Evolutionary conservation across 1,140 invertebrate genomes (phyloP).

Genomic region (Ridgeia piscesae): DNA sequence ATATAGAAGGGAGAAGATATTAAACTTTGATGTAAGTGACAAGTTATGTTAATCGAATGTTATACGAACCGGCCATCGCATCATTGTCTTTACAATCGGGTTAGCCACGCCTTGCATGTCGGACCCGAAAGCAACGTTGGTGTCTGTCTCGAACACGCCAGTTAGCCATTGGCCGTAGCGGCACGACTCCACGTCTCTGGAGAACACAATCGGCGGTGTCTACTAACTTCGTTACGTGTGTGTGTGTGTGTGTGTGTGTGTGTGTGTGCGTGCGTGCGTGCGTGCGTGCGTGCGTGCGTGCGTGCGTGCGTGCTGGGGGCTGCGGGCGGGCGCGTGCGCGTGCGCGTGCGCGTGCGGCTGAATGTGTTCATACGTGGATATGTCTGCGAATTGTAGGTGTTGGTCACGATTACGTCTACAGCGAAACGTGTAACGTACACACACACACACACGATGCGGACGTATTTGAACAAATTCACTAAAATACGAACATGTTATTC

Average conservation of each 20-base stretch:
- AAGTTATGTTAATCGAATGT: neutral
- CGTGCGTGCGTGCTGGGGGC: neutral
- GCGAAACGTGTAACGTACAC: no score
- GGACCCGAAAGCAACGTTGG: neutral
- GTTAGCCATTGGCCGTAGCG: neutral
- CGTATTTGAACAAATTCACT: no score
- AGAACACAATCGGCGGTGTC: neutral
- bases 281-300: neutral
- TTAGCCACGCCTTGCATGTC: neutral
- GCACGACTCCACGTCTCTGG: neutral
- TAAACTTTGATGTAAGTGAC: neutral
- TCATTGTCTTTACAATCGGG: neutral
- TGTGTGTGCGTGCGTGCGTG: neutral
- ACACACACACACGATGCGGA: no score
- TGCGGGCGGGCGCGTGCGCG: neutral
- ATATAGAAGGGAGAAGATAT: no score
- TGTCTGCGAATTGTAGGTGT: neutral
- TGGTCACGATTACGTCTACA: neutral
- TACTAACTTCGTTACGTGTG: neutral
- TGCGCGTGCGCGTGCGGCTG: neutral
- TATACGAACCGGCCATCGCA: neutral
- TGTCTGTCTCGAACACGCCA: neutral
- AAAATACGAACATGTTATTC: no score
- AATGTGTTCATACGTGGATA: neutral
- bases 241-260: neutral